These are phyloP conservation scores for Globodera rostochiensis DNA, from an alignment of 1,140 invertebrate genomes.

Conservation along the genomic window DNA sequence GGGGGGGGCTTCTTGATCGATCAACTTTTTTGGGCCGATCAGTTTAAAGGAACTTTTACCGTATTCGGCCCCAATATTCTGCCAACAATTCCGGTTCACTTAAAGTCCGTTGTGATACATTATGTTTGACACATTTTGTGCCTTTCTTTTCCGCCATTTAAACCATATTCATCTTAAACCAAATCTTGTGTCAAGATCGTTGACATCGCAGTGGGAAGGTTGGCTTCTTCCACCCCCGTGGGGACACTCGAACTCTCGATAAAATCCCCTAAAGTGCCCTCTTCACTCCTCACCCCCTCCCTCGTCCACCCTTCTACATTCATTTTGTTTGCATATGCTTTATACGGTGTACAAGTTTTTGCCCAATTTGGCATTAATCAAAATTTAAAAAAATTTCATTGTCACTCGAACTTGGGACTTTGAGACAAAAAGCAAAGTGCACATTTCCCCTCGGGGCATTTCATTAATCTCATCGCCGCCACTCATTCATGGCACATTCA, in stretches of 20 bases:
- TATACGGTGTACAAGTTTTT: conserved; percentile 1
- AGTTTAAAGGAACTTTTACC: too few relatives aligned
- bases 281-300: not conserved
- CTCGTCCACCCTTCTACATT: not conserved
- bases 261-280: not conserved
- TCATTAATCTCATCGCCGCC: not conserved
- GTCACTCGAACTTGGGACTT: too few relatives aligned
- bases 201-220: not conserved
- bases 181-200: not conserved
- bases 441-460: not conserved
- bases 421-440: not conserved
- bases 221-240: not conserved
- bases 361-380: too few relatives aligned
- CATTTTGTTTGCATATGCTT: not conserved
- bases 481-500: too few relatives aligned
- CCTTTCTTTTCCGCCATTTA: not conserved
- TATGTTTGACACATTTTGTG: too few relatives aligned
- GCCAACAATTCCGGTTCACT: too few relatives aligned
- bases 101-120: too few relatives aligned
- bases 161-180: not conserved
- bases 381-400: too few relatives aligned
- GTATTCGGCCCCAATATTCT: too few relatives aligned
- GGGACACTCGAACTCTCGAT: not conserved
- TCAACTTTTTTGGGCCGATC: too few relatives aligned
- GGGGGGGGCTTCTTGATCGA: too few relatives aligned